phyloP scores from a whole-genome alignment of 2,888 invertebrate species.

The Coleophora flavipennella region DNA sequence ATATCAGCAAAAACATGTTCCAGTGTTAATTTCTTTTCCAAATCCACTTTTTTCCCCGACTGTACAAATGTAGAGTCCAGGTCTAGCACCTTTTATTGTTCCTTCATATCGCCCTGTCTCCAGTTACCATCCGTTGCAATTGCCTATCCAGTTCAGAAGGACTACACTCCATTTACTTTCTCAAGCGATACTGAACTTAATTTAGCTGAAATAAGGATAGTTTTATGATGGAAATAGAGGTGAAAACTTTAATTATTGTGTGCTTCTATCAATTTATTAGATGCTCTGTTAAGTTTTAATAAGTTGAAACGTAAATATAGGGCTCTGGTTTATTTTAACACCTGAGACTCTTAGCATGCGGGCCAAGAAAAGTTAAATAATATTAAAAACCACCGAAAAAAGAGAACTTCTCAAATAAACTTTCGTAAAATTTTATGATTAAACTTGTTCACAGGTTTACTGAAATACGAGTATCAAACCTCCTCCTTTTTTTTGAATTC shows the following conservation, averaged over 20 bases:
- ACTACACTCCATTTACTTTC: no score
- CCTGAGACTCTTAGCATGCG: no score
- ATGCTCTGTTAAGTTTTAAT: constrained; percentile 5
- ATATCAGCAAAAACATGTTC: no score
- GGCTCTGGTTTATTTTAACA: neutral
- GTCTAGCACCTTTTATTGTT: constrained; percentile 69
- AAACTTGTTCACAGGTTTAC: no score
- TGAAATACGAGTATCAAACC: constrained; percentile 1
- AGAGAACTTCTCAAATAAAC: no score
- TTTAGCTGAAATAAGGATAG: no score
- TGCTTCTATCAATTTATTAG: constrained; percentile 5
- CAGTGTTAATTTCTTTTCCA: constrained; percentile 19
- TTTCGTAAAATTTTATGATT: no score
- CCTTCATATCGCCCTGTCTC: constrained; percentile 65
- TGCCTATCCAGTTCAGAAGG: constrained; percentile 19
- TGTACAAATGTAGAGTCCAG: constrained; percentile 62
- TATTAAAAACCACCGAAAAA: no score
- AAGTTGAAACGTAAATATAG: neutral
- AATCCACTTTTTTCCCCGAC: constrained; percentile 19
- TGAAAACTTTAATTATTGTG: constrained; percentile 6
- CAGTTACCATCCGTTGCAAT: constrained; percentile 64
- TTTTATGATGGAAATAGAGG: neutral
- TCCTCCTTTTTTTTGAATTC: no score
- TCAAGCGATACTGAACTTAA: no score
- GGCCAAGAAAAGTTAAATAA: no score